Conservation (phyloP, 2,113 vertebrate species). For the Lophochroa leadbeateri region DNA sequence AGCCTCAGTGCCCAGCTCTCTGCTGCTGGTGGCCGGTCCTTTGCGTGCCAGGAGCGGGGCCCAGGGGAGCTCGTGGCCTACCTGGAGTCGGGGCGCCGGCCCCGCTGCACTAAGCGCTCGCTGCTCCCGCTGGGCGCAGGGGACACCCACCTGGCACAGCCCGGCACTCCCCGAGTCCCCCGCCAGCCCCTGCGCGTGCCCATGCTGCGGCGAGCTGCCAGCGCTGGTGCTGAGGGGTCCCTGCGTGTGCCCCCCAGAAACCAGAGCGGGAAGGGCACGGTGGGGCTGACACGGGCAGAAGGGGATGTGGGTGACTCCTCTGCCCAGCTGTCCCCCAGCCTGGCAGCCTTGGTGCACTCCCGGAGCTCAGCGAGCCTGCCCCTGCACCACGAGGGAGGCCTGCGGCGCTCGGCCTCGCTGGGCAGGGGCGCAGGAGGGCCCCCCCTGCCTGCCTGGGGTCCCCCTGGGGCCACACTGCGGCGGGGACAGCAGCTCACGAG, state of each 20-base stretch:
- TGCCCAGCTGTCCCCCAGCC: accelerated
- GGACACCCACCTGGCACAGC: too few relatives aligned
- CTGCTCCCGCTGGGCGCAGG: constrained; percentile 75
- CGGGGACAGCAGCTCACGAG: constrained; percentile 77
- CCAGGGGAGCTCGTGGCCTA: constrained; percentile 86
- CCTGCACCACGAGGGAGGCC: constrained; percentile 52
- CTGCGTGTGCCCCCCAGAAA: background rate
- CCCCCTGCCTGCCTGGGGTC: accelerated
- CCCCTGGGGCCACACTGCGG: constrained; percentile 71
- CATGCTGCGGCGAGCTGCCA: background rate
- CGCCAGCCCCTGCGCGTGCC: background rate
- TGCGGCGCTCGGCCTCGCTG: constrained; percentile 45
- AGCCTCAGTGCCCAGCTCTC: constrained; percentile 83
- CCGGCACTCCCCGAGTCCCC: background rate
- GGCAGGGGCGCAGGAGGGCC: background rate
- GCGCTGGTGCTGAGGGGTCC: background rate
- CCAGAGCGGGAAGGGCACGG: background rate
- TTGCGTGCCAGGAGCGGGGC: constrained; percentile 50
- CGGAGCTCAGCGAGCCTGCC: background rate
- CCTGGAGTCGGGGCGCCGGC: constrained; percentile 85
- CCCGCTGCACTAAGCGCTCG: constrained; percentile 84
- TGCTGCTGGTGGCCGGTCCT: constrained; percentile 76
- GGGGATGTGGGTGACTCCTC: accelerated
- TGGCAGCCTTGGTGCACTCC: background rate
- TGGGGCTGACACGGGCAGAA: background rate